These are phyloP conservation scores for Zingel zingel DNA, from an alignment of 2,113 vertebrate genomes.

Conservation along the genomic window DNA sequence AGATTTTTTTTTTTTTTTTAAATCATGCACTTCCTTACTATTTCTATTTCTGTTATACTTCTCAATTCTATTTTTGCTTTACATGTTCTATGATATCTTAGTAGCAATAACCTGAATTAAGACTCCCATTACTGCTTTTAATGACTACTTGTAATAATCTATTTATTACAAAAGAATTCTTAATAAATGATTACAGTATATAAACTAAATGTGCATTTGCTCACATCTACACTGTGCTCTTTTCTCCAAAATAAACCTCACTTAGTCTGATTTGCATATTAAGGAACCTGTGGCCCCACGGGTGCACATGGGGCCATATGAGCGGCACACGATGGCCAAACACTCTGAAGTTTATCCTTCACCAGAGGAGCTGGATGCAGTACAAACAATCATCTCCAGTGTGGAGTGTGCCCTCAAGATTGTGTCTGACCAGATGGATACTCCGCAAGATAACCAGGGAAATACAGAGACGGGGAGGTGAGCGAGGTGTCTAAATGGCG, in stretches of 20 bases:
- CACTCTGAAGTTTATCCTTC: conserved; percentile 96
- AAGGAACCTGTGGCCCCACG: conserved; percentile 61
- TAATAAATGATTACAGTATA: background rate
- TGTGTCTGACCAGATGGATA: conserved; percentile 92
- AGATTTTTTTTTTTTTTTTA: background rate
- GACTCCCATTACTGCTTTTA: background rate
- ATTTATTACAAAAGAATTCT: background rate
- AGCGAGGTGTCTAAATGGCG: background rate
- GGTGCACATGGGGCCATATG: conserved; percentile 88
- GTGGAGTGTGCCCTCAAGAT: conserved; percentile 93
- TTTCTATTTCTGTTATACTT: conserved; percentile 7
- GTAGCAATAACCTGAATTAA: background rate
- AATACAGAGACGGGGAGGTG: conserved; percentile 79
- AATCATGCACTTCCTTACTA: background rate
- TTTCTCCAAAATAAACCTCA: background rate
- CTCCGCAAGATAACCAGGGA: conserved; percentile 74
- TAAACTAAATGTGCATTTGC: background rate
- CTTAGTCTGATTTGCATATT: background rate
- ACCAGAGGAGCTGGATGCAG: conserved; percentile 92
- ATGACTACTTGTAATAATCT: background rate
- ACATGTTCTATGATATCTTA: background rate
- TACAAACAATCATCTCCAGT: conserved; percentile 96
- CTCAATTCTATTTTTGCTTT: conserved; percentile 1
- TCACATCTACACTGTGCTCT: background rate
- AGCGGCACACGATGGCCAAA: conserved; percentile 96